These are phyloP conservation scores for Nemotelus pantherinus DNA, from an alignment of 2,888 invertebrate genomes.

Conservation along the genomic window DNA sequence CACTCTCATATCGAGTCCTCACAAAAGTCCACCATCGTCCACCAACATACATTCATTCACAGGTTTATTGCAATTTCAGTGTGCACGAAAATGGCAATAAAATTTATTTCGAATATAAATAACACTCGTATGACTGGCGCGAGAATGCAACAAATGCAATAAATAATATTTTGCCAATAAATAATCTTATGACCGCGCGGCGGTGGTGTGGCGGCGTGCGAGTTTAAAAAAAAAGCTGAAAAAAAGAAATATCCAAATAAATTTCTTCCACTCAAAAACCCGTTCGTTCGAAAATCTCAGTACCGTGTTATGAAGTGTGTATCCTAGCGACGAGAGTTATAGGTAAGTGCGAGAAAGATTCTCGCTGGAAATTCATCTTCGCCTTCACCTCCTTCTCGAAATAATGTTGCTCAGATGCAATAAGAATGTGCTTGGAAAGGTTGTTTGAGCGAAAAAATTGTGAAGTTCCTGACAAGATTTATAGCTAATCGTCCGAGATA, in stretches of 20 bases:
- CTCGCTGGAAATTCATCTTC: conserved; percentile 22
- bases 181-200: conserved; percentile 20
- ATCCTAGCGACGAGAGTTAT: background rate
- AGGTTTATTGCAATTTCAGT: background rate
- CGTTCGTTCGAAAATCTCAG: background rate
- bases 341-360: conserved; percentile 20
- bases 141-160: conserved; percentile 42
- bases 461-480: conserved; percentile 40
- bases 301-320: background rate
- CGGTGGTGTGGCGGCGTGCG: background rate
- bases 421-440: conserved; percentile 30
- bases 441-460: background rate
- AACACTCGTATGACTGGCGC: conserved; percentile 34
- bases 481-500: conserved; percentile 40
- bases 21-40: background rate
- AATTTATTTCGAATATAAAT: conserved; percentile 43
- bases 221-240: background rate
- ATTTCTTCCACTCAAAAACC: conserved; percentile 38
- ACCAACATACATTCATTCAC: too few species aligned
- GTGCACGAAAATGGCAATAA: conserved; percentile 40
- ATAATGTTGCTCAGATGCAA: conserved; percentile 17
- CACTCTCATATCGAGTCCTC: background rate
- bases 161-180: conserved; percentile 45
- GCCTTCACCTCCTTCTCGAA: conserved; percentile 25
- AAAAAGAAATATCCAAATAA: conserved; percentile 20